Percentiles rank a stretch among this genome's conserved stretches.
These are phyloP conservation scores for Enteromius unitaeniatus DNA, from an alignment of 2,797 vertebrate species.

Conservation along the genomic window DNA sequence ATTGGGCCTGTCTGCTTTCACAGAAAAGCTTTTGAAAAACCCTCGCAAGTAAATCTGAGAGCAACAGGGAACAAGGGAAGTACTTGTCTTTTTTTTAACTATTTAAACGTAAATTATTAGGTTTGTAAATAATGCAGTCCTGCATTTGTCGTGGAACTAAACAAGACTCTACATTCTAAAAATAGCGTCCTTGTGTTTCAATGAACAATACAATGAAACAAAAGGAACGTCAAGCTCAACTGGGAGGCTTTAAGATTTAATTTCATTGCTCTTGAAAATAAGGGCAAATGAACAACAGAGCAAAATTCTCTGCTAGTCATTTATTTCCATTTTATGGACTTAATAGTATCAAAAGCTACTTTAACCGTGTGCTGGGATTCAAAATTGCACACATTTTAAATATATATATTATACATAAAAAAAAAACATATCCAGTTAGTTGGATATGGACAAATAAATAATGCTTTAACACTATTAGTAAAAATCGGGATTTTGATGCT, in stretches of 20 bases:
- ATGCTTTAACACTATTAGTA: not conserved
- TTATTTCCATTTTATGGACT: not conserved
- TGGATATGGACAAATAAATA: slow-evolving; percentile 1
- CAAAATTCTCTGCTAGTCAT: not conserved
- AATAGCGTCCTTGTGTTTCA: not conserved
- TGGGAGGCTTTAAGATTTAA: not conserved
- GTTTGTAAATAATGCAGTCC: not conserved
- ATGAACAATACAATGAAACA: not conserved
- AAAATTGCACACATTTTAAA: not conserved
- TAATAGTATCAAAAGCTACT: not conserved
- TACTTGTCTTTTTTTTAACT: not conserved
- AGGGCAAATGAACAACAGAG: not conserved
- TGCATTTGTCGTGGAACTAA: slow-evolving; percentile 15
- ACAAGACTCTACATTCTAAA: not conserved
- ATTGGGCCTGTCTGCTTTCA: slow-evolving; percentile 40
- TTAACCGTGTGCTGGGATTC: not conserved
- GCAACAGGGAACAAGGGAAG: not conserved
- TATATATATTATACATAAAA: not conserved
- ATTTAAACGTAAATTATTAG: not conserved
- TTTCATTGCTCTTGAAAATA: not conserved
- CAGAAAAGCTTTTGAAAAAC: slow-evolving; percentile 41
- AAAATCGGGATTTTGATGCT: not conserved
- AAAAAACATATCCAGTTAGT: not conserved
- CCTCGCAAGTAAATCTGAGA: not conserved
- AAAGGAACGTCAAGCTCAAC: not conserved